A percentile compares a stretch with the other conserved stretches of the same genome.
phyloP scores from a whole-genome alignment of 1,140 invertebrate genomes.

The Bombus fervidus region DNA sequence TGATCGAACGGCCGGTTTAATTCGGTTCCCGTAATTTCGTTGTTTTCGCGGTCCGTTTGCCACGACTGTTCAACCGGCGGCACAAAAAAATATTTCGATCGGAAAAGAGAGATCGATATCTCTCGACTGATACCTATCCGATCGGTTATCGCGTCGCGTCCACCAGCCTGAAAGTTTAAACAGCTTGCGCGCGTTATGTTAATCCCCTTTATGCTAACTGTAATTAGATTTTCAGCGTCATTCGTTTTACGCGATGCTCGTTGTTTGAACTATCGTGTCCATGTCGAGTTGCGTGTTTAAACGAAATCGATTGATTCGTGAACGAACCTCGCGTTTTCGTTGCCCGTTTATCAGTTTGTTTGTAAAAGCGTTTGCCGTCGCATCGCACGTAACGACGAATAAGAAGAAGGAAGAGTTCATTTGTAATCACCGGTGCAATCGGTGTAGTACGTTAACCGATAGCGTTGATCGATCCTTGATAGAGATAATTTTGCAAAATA shows the following conservation, averaged over 20 bases:
- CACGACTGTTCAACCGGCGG: neutral
- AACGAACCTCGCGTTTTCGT: neutral
- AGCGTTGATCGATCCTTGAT: neutral
- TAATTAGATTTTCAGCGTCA: conserved; percentile 42
- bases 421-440: neutral
- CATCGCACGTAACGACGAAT: neutral
- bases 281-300: neutral
- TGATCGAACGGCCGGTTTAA: conserved; percentile 49
- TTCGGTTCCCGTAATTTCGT: conserved; percentile 45
- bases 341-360: neutral
- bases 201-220: conserved; percentile 26
- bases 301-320: conserved; percentile 14
- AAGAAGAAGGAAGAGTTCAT: neutral
- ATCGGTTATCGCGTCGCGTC: too few relatives aligned
- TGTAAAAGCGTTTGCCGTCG: neutral
- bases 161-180: neutral
- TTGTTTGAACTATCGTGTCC: neutral
- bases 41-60: conserved; percentile 47
- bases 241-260: neutral
- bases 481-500: too few relatives aligned
- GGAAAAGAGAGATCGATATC: neutral
- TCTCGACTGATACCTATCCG: too few relatives aligned
- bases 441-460: neutral
- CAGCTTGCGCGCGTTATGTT: conserved; percentile 14
- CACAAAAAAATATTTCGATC: neutral